These are phyloP conservation scores for Cephus runcator DNA, from an alignment of 2,888 invertebrate species.

Conservation along the genomic window DNA sequence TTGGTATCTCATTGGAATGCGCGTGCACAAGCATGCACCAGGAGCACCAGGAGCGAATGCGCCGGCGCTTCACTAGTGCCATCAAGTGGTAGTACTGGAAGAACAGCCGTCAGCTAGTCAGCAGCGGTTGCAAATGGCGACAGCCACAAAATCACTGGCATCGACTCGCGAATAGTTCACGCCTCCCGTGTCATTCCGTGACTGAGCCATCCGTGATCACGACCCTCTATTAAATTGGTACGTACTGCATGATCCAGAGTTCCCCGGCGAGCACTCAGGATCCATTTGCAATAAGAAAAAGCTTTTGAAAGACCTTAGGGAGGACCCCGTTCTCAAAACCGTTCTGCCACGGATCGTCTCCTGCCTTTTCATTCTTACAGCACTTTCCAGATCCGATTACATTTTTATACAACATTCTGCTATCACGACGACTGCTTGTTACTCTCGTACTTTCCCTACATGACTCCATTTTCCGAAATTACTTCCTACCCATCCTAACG, in stretches of 20 bases:
- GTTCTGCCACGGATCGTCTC: neutral
- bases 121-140: conserved; percentile 64
- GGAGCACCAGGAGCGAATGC: conserved; percentile 16
- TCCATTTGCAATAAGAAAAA: neutral
- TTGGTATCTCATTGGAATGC: neutral
- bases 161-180: conserved; percentile 57
- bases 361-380: neutral
- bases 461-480: neutral
- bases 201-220: conserved; percentile 47
- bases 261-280: neutral
- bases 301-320: neutral
- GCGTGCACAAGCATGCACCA: conserved; percentile 15
- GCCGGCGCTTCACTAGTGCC: conserved; percentile 12
- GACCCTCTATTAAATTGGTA: conserved; percentile 50
- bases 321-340: neutral
- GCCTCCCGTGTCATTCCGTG: conserved; percentile 49
- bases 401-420: neutral
- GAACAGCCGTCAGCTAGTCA: conserved; percentile 51
- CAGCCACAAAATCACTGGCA: conserved; percentile 58
- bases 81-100: conserved; percentile 14
- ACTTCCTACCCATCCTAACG: neutral
- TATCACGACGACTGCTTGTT: neutral
- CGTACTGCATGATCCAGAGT: conserved; percentile 30
- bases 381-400: neutral
- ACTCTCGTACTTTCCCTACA: neutral